phyloP scores from a whole-genome alignment of 2,797 vertebrate genomes.

The Falco columbarius region DNA sequence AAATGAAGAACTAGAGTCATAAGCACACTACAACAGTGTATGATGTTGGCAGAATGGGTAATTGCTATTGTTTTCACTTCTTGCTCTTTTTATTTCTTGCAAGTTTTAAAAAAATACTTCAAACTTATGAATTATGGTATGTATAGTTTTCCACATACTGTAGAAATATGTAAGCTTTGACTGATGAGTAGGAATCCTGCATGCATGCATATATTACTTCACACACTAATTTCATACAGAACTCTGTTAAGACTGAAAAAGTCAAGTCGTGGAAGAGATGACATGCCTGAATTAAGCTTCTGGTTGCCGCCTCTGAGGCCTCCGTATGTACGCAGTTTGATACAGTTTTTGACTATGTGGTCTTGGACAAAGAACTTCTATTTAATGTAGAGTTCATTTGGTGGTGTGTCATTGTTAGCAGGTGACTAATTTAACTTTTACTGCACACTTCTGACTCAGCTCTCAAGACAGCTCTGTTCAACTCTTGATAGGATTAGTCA shows the following conservation, averaged over 20 bases:
- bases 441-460: not conserved
- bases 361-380: not conserved
- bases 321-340: not conserved
- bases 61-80: not conserved
- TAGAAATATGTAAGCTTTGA: not conserved
- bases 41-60: not conserved
- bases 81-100: not conserved
- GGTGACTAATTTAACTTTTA: not conserved
- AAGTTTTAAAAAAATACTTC: not conserved
- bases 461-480: not conserved
- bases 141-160: not conserved
- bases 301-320: not conserved
- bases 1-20: not conserved
- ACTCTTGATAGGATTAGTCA: not conserved
- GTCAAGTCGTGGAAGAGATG: rapidly evolving
- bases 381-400: not conserved
- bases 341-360: not conserved
- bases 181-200: not conserved
- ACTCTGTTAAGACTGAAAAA: not conserved
- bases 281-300: not conserved
- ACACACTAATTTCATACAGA: not conserved
- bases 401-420: not conserved
- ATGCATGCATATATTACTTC: not conserved
- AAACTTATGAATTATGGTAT: not conserved
- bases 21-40: not conserved